Evolutionary conservation across 2,888 invertebrate genomes (phyloP), one percentile per base, ranked within the genome.

Genomic region (Lasioglossum vierecki): DNA sequence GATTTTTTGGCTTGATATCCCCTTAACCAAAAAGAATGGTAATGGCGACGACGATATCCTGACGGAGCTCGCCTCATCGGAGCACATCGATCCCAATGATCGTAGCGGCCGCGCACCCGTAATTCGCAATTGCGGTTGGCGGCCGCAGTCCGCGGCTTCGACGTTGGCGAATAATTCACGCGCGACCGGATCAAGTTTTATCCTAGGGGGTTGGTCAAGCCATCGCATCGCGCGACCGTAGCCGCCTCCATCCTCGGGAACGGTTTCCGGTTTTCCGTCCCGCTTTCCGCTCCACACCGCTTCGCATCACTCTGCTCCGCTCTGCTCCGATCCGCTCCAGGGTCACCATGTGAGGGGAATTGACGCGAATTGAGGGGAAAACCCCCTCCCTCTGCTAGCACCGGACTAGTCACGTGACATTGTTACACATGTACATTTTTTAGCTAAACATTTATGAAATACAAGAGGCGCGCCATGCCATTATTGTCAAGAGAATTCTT

Each of bases 91-190:
- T 46, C 6, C 30, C 83, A 76, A 82, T 86, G 86, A 86, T 88
- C 85, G 82, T 53, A 79, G 83, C 84, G 53, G 79, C 84, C 83
- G 76, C 71, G 82, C 72, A 79, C 79, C 80, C 80, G 84, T 89
- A 89, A 90, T 90, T 89, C 90, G 88, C 88, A 90, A 90, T 88
- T 88, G 90, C 87, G 90, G 86, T 88, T 76, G 76, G 83, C 49
- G 83, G 84, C 44, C 72, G 72, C 78, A 63, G 77, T 53, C 60
- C 79, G 75, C 80, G 79, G 76, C 77, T 76, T 79, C 63, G 57
- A 46, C 76, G 75, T 79, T 80, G 83, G 53, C 83, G 82, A 90
- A 91, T 91, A 90, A 89, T 89, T 91, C 88, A 90, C 85, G 81
- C 86, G 80, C 88, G 87, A 86, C 82, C 78, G 80, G 84, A 71